Conservation (phyloP, 2,797 vertebrate species). For the Acomys russatus region DNA sequence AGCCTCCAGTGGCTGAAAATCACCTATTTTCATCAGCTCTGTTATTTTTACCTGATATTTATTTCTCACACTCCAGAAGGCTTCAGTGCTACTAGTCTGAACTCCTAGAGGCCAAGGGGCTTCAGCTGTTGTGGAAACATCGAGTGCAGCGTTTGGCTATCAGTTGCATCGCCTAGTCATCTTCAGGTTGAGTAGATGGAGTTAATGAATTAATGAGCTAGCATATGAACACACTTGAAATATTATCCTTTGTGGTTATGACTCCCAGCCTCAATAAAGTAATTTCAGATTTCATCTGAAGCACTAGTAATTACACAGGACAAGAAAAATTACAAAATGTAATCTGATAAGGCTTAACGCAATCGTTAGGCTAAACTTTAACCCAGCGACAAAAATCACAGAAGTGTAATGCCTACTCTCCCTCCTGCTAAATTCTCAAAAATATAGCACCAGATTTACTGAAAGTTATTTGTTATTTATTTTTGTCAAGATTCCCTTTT, state of each 20-base stretch:
- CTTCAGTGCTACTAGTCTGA: slow-evolving; percentile 67
- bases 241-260: slow-evolving; percentile 85
- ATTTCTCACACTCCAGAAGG: not conserved
- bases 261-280: slow-evolving; percentile 89
- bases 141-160: slow-evolving; percentile 80
- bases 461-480: not conserved
- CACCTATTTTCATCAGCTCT: not conserved
- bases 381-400: slow-evolving; percentile 76
- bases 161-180: slow-evolving; percentile 85
- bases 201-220: slow-evolving; percentile 91
- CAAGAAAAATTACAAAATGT: slow-evolving; percentile 88
- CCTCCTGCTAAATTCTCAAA: slow-evolving; percentile 40
- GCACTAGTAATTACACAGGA: slow-evolving; percentile 83
- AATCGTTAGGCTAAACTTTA: slow-evolving; percentile 75
- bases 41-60: not conserved
- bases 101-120: slow-evolving; percentile 74
- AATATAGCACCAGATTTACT: slow-evolving; percentile 46
- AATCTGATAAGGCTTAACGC: slow-evolving; percentile 74
- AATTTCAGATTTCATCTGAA: slow-evolving; percentile 87
- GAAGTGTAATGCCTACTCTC: slow-evolving; percentile 65
- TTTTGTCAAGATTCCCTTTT: not conserved
- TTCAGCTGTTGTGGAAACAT: slow-evolving; percentile 81
- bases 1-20: slow-evolving; percentile 27
- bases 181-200: slow-evolving; percentile 84
- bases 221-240: slow-evolving; percentile 89